Base-by-base conservation (phyloP, 2,113 vertebrate species). In the Notarius lentiginosus region DNA sequence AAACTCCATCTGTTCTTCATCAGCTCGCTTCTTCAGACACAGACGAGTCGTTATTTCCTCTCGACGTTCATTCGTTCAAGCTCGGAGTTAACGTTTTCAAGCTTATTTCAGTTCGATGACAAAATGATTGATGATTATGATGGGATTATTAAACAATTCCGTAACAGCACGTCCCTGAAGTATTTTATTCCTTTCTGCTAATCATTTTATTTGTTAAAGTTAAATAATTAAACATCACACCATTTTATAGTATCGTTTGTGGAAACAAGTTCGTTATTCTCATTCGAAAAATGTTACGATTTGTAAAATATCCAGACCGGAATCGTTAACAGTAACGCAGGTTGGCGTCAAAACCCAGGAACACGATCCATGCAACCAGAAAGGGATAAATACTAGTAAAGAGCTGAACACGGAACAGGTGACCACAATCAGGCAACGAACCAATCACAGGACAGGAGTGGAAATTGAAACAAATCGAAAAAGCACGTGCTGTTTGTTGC, bases 1-100 rank as follows among this genome's bases (percentile, higher is more conserved):
- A 93, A 93, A 92, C 93, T 95, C 95, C 95, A 96, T 95, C 95
- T 96, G 95, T 95, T 95, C 94, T 94, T 93, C 91, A 90, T 91
- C 88, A 91, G 93, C 85, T 92, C 90, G 89, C 88, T 89, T 88
- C 87, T 92, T 93, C 82, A 80, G 53, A 73, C 56, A 14, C 27
- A 34, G n/a, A 66, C 49, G 87, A 60, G 41, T 41, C 41, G 80
- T 72, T 11, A 68, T 53, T 80, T 76, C 18, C 66, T 88, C 49
- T 66, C 56, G 22, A 30, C 70, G 7, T 22, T 73, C 70, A 20
- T 34, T 55, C 70, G 7, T 22, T 73, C 34, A 20, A 34, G 34
- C 76, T 58, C 77, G 0, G 30, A 30, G 56, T 24, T 58, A 12
- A 56, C 11, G 14, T 10, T 56, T 56, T 56, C 9, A 34, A 41